Evolutionary conservation across 2,888 invertebrate species (phyloP).

Genomic region (Coelopa pilipes): DNA sequence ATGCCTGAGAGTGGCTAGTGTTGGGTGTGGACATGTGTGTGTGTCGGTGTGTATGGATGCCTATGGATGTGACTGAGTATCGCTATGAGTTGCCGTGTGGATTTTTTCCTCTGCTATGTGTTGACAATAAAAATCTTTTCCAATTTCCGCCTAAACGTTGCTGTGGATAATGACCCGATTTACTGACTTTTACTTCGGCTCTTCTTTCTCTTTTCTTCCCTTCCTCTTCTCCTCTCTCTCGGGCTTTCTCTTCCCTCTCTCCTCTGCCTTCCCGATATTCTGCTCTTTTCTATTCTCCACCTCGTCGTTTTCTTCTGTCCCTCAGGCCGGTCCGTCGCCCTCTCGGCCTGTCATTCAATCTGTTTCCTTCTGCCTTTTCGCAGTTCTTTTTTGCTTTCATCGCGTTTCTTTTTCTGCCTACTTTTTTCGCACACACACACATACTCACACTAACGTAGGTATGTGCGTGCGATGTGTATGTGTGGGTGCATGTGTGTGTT

Average conservation of each 20-base stretch:
- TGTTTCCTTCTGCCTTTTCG: not conserved
- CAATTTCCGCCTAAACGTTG: constrained; percentile 27
- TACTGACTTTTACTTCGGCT: constrained; percentile 18
- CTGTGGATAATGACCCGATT: constrained; percentile 28
- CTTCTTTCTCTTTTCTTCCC: not conserved
- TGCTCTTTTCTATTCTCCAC: not conserved
- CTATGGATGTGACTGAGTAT: not conserved
- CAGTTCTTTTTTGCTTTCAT: not conserved
- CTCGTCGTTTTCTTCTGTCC: not conserved
- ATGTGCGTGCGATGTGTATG: not conserved
- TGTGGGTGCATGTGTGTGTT: not conserved
- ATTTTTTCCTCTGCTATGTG: constrained; percentile 1
- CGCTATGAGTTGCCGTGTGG: too few species aligned
- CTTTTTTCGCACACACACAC: not conserved
- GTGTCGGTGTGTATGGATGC: not conserved
- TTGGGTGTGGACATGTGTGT: constrained; percentile 11
- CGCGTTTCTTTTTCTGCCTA: not conserved
- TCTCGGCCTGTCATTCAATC: not conserved
- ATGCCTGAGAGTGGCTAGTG: constrained; percentile 1
- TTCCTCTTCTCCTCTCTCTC: too few species aligned
- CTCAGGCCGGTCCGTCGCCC: too few species aligned
- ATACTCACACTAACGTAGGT: not conserved
- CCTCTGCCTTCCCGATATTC: not conserved
- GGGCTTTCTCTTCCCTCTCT: not conserved
- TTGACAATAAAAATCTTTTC: constrained; percentile 31